These are phyloP conservation scores for Eilema depressum DNA, from an alignment of 2,888 invertebrate species.

Conservation along the genomic window DNA sequence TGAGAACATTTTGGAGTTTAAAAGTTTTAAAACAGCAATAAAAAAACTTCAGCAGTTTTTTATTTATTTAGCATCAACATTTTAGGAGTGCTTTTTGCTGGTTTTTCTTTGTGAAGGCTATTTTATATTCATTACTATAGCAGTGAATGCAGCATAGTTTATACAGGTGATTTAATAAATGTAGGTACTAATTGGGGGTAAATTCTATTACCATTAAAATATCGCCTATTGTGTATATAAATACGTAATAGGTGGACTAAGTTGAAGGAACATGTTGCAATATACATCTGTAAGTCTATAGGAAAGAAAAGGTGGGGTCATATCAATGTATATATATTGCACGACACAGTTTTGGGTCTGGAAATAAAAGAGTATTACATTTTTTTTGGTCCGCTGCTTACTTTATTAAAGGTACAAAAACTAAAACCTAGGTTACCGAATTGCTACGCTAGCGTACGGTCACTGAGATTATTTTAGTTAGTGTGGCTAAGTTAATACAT, in stretches of 20 bases:
- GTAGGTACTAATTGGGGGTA: not conserved
- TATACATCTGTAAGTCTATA: not conserved
- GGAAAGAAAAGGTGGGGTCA: not conserved
- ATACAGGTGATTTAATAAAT: not conserved
- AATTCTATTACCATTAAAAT: not conserved
- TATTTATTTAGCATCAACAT: not conserved
- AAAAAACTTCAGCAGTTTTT: not conserved
- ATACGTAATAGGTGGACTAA: not conserved
- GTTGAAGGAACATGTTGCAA: not conserved
- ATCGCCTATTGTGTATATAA: not conserved
- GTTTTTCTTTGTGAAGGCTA: not conserved
- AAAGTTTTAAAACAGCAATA: not conserved
- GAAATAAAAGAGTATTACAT: not conserved
- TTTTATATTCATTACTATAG: not conserved
- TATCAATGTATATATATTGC: not conserved
- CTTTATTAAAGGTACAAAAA: not conserved
- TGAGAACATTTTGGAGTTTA: not conserved
- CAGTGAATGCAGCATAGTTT: not conserved
- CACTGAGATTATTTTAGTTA: not conserved
- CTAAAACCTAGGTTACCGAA: not conserved
- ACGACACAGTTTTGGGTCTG: slow-evolving; percentile 1
- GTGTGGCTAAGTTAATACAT: not conserved
- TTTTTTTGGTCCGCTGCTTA: not conserved
- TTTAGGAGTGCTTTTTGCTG: not conserved
- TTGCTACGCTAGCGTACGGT: not conserved